Evolutionary conservation across 2,888 invertebrate species (phyloP).

Genomic region (Archips xylosteana): DNA sequence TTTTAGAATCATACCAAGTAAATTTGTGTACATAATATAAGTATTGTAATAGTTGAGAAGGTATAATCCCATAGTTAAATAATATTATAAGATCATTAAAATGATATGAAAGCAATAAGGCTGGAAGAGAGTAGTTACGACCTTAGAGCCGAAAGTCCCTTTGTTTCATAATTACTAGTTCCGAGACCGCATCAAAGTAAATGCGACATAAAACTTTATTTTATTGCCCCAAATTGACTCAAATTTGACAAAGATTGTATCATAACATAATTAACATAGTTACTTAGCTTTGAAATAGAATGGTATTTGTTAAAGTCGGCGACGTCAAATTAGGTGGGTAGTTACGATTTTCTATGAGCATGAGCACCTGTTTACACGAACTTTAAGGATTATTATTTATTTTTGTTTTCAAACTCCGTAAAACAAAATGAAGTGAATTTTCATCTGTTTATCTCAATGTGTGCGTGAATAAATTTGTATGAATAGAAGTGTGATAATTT

Average conservation of each 20-base stretch:
- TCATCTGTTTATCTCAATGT: too few relatives aligned
- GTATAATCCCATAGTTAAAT: slow-evolving; percentile 1
- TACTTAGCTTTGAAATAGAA: slow-evolving; percentile 63
- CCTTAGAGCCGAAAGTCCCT: slow-evolving; percentile 52
- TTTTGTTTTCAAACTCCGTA: neutral
- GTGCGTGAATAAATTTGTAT: too few relatives aligned
- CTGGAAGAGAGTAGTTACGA: slow-evolving; percentile 48
- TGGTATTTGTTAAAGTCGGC: slow-evolving; percentile 51
- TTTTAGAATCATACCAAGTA: too few relatives aligned
- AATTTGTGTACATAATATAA: too few relatives aligned
- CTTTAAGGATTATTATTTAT: neutral
- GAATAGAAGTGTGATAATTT: too few relatives aligned
- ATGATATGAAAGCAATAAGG: slow-evolving; percentile 46
- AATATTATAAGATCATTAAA: slow-evolving; percentile 49
- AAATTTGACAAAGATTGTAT: slow-evolving; percentile 81
- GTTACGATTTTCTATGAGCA: slow-evolving; percentile 28
- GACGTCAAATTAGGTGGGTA: slow-evolving; percentile 39
- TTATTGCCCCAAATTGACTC: slow-evolving; percentile 82
- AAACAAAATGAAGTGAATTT: neutral
- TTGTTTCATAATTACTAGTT: slow-evolving; percentile 73
- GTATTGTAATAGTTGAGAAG: too few relatives aligned
- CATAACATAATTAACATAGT: slow-evolving; percentile 69
- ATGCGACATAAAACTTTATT: slow-evolving; percentile 83
- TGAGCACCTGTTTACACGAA: slow-evolving; percentile 33
- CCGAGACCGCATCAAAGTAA: slow-evolving; percentile 77